Evolutionary conservation across 2,797 vertebrate genomes (phyloP).

Genomic region (Microhierax caerulescens): DNA sequence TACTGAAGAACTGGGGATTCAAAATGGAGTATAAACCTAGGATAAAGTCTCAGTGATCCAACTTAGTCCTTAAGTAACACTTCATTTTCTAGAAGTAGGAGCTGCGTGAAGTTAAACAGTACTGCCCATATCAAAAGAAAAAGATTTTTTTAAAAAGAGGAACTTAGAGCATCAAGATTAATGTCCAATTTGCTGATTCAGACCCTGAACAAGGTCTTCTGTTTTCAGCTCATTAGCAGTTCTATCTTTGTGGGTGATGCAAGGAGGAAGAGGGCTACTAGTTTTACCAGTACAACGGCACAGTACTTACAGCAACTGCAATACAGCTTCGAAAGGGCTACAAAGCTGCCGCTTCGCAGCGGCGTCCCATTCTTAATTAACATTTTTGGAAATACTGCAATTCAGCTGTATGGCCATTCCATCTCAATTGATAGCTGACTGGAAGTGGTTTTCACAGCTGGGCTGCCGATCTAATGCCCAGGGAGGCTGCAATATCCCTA

Average conservation of each 20-base stretch:
- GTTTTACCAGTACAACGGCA: background rate
- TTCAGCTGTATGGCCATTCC: conserved; percentile 74
- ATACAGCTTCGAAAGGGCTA: conserved; percentile 29
- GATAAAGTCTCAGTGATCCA: background rate
- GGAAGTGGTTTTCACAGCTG: conserved; percentile 76
- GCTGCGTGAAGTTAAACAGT: background rate
- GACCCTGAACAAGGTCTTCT: background rate
- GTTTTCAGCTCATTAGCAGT: background rate
- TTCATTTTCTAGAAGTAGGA: background rate
- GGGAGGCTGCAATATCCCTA: conserved; percentile 59
- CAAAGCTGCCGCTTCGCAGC: conserved; percentile 61
- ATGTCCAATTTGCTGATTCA: background rate
- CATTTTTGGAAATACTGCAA: conserved; percentile 69
- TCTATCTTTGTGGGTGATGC: background rate
- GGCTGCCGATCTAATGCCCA: conserved; percentile 66
- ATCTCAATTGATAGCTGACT: conserved; percentile 66
- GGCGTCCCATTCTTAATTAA: conserved; percentile 62
- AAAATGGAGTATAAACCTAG: background rate
- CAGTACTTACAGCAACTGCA: background rate
- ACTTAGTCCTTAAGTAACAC: background rate
- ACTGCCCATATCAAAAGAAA: background rate
- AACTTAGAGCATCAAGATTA: background rate
- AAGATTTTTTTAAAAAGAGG: background rate
- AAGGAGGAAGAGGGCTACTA: background rate
- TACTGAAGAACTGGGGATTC: background rate